Percentiles rank a stretch among this genome's conserved stretches.
phyloP scores from a whole-genome alignment of 2,113 vertebrate species.

The Setophaga kirtlandii region DNA sequence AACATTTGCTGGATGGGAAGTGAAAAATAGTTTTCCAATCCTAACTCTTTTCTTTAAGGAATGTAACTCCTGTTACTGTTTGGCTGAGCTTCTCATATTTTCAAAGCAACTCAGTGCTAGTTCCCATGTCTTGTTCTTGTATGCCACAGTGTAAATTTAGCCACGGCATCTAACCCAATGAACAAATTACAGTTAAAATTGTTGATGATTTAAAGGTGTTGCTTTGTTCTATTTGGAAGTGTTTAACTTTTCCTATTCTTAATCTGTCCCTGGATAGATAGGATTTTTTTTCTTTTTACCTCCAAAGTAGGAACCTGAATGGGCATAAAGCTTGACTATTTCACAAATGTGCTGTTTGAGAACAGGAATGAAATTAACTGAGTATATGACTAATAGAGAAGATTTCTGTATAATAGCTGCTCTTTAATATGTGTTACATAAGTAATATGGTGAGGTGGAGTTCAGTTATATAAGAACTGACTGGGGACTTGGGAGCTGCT shows the following conservation, averaged over 20 bases:
- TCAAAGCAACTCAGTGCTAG: not conserved
- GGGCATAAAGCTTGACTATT: not conserved
- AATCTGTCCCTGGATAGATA: not conserved
- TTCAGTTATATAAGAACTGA: constrained; percentile 20
- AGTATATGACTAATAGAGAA: not conserved
- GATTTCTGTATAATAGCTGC: not conserved
- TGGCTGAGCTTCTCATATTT: not conserved
- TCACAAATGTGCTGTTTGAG: not conserved
- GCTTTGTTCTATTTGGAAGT: not conserved
- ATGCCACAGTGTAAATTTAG: not conserved
- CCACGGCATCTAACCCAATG: not conserved
- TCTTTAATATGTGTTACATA: constrained; percentile 22
- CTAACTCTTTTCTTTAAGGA: not conserved
- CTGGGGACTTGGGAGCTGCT: not conserved
- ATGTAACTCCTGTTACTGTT: not conserved
- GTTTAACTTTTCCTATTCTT: not conserved
- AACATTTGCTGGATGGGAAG: rapidly evolving
- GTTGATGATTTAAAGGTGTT: not conserved
- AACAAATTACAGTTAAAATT: not conserved
- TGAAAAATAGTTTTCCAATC: not conserved
- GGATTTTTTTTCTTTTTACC: not conserved
- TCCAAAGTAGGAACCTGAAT: not conserved
- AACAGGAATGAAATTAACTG: not conserved
- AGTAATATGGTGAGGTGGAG: constrained; percentile 4
- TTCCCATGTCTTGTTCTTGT: not conserved